Percentiles rank a stretch among this genome's conserved stretches.
phyloP scores from a whole-genome alignment of 2,113 vertebrate species.

The Nesoenas mayeri region DNA sequence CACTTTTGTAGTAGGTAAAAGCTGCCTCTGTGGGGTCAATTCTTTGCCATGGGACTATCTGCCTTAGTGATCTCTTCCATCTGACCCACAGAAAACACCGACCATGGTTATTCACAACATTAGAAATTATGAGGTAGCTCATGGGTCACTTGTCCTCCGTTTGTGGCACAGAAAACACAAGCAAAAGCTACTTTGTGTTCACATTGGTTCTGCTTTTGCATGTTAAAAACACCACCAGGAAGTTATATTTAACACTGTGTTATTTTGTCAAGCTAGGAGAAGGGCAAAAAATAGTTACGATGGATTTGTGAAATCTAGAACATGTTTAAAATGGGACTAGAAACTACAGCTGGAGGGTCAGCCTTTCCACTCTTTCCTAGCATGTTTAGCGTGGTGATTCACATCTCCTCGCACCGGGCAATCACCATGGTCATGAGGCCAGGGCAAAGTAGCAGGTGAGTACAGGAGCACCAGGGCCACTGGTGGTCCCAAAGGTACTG shows the following conservation, averaged over 20 bases:
- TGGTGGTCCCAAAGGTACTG: not conserved
- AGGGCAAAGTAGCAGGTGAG: not conserved
- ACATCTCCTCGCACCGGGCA: not conserved
- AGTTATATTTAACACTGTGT: not conserved
- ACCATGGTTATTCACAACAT: not conserved
- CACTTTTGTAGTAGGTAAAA: not conserved
- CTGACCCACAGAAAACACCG: not conserved
- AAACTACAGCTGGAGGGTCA: not conserved
- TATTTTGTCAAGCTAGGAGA: not conserved
- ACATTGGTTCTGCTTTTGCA: not conserved
- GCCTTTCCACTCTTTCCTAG: not conserved
- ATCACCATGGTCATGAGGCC: not conserved
- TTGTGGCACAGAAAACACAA: not conserved
- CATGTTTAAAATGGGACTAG: not conserved
- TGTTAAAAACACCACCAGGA: not conserved
- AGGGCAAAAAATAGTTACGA: not conserved
- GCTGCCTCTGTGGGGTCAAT: not conserved
- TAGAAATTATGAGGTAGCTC: not conserved
- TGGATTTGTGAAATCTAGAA: not conserved
- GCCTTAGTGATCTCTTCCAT: not conserved
- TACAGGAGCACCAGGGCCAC: not conserved
- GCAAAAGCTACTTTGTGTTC: not conserved
- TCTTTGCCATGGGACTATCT: not conserved
- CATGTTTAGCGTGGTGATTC: accelerated
- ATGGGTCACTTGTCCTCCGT: not conserved